Conservation (phyloP, 2,888 invertebrate genomes). For the Parnassius mnemosyne region DNA sequence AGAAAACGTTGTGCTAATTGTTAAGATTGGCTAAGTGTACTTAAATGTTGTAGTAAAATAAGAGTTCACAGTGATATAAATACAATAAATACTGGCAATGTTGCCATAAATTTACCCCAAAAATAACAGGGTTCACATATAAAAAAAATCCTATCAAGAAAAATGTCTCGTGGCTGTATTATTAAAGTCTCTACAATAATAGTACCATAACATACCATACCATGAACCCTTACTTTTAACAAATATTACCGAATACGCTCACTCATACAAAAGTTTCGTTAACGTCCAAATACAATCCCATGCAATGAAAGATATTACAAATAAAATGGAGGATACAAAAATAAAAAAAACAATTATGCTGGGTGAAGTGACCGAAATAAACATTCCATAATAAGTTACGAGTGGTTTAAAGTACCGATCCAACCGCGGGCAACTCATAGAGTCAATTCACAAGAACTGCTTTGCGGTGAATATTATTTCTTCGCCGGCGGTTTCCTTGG, state of each 20-base stretch:
- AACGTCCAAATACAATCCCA: neutral
- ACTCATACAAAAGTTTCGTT: neutral
- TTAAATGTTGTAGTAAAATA: constrained; percentile 22
- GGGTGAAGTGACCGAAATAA: constrained; percentile 29
- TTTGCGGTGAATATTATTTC: constrained; percentile 55
- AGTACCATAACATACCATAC: neutral
- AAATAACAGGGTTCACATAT: neutral
- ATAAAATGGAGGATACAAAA: neutral
- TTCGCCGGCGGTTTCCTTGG: constrained; percentile 69
- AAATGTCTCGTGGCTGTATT: neutral
- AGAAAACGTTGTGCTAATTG: constrained; percentile 23
- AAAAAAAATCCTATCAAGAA: neutral
- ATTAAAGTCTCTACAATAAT: constrained; percentile 12
- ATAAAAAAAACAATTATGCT: constrained; percentile 31
- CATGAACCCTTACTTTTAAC: constrained; percentile 15
- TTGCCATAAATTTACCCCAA: constrained; percentile 13
- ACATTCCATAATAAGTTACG: constrained; percentile 26
- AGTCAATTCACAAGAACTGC: constrained; percentile 29
- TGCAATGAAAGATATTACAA: neutral
- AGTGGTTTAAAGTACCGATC: constrained; percentile 28
- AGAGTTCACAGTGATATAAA: constrained; percentile 26
- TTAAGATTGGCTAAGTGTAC: constrained; percentile 26
- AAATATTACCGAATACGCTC: neutral
- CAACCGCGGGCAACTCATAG: constrained; percentile 23
- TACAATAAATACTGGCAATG: constrained; percentile 16